Evolutionary conservation across 2,888 invertebrate genomes (phyloP).

Genomic region (Pandemis corylana): DNA sequence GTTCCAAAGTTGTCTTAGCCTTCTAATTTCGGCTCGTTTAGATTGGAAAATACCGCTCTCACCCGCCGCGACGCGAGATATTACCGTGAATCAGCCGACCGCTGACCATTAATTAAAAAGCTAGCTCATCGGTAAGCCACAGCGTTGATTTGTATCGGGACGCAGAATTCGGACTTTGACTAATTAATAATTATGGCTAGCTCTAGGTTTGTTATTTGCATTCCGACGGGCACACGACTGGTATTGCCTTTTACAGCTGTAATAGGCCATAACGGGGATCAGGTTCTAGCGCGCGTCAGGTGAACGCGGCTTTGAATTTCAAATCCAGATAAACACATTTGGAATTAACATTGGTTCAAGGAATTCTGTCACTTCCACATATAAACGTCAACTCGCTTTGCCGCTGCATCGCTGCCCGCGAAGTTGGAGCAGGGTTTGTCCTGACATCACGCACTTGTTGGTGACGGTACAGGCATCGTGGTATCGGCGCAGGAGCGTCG

Average conservation of each 20-base stretch:
- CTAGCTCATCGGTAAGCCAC: conserved; percentile 15
- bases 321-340: conserved; percentile 14
- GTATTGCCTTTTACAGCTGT: conserved; percentile 35
- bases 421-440: background rate
- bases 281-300: conserved; percentile 22
- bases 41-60: conserved; percentile 76
- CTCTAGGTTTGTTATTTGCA: conserved; percentile 22
- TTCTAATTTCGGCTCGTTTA: conserved; percentile 84
- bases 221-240: conserved; percentile 14
- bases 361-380: background rate
- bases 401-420: background rate
- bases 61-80: conserved; percentile 31
- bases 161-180: conserved; percentile 31
- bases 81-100: conserved; percentile 35
- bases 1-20: conserved; percentile 82
- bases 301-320: conserved; percentile 13
- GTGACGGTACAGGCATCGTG: background rate
- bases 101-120: conserved; percentile 28
- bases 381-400: background rate
- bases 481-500: conserved; percentile 44
- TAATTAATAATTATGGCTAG: conserved; percentile 38
- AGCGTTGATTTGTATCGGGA: conserved; percentile 19
- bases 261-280: conserved; percentile 20
- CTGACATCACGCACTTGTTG: background rate
- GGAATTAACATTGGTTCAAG: conserved; percentile 9